Percentiles rank a stretch among this genome's conserved stretches.
Conservation (phyloP, 1,140 invertebrate genomes). For the Calephelis nemesis region DNA sequence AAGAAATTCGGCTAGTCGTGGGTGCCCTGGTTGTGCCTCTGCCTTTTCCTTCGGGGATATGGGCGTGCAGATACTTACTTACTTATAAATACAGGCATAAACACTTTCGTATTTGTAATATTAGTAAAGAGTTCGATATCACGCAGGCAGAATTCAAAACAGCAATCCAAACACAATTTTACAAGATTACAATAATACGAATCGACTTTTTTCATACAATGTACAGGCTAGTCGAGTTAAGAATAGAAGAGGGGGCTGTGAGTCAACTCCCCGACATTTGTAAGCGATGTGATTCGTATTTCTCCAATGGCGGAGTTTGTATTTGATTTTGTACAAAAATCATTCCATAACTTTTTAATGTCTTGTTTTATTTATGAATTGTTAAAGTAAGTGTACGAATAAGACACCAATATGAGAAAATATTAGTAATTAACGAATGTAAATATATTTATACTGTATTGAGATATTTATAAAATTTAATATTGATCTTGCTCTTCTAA, state of each 20-base stretch:
- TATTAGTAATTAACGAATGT: constrained; percentile 71
- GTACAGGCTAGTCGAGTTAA: constrained; percentile 71
- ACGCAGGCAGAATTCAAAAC: too few species aligned
- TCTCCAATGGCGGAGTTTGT: constrained; percentile 56
- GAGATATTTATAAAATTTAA: constrained; percentile 78
- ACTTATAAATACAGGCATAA: too few species aligned
- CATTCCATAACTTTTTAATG: constrained; percentile 74
- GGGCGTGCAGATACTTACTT: too few species aligned
- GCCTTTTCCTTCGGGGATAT: too few species aligned
- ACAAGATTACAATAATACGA: constrained; percentile 38
- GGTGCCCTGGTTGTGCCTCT: too few species aligned
- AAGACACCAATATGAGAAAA: constrained; percentile 74
- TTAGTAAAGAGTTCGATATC: too few species aligned
- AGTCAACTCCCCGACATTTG: constrained; percentile 31
- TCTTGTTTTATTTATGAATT: constrained; percentile 69
- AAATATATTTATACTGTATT: constrained; percentile 78
- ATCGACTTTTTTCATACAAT: constrained; percentile 53
- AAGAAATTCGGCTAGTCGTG: too few species aligned
- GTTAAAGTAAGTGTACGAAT: constrained; percentile 69
- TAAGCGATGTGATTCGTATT: constrained; percentile 60
- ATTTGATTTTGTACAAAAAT: constrained; percentile 77
- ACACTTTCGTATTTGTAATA: too few species aligned
- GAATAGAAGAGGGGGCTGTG: constrained; percentile 39
- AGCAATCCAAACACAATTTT: not conserved
- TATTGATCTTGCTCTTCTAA: constrained; percentile 72